Percentiles rank a stretch among this genome's conserved stretches.
phyloP scores from a whole-genome alignment of 2,888 invertebrate genomes.

The Catocala fraxini region DNA sequence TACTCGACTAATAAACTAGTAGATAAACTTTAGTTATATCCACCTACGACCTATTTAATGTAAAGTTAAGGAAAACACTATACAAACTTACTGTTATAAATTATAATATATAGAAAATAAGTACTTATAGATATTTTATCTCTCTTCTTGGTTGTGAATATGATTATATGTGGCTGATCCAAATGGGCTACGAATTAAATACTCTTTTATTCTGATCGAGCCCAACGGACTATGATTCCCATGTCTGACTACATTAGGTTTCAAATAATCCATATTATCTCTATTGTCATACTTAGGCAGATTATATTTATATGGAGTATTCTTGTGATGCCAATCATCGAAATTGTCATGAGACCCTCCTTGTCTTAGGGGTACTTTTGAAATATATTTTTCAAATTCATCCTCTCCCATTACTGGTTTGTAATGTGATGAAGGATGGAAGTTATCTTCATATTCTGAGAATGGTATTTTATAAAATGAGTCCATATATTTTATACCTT shows the following conservation, averaged over 20 bases:
- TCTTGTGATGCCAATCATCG: slow-evolving; percentile 27
- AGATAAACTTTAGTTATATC: no score
- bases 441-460: not conserved
- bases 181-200: no score
- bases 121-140: not conserved
- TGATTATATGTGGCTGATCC: no score
- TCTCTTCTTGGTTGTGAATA: no score
- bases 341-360: slow-evolving; percentile 6
- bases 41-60: no score
- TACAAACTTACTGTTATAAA: no score
- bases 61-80: no score
- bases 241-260: not conserved
- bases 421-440: not conserved
- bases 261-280: not conserved
- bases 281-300: slow-evolving; percentile 15
- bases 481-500: slow-evolving; percentile 2
- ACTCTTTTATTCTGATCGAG: no score
- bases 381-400: slow-evolving; percentile 5
- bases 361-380: slow-evolving; percentile 15
- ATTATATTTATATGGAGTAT: slow-evolving; percentile 16
- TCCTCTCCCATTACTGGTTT: not conserved
- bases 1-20: no score
- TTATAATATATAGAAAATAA: no score
- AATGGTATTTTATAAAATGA: slow-evolving; percentile 3
- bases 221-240: no score